Conservation (phyloP, 2,113 vertebrate genomes). For the Phycodurus eques region DNA sequence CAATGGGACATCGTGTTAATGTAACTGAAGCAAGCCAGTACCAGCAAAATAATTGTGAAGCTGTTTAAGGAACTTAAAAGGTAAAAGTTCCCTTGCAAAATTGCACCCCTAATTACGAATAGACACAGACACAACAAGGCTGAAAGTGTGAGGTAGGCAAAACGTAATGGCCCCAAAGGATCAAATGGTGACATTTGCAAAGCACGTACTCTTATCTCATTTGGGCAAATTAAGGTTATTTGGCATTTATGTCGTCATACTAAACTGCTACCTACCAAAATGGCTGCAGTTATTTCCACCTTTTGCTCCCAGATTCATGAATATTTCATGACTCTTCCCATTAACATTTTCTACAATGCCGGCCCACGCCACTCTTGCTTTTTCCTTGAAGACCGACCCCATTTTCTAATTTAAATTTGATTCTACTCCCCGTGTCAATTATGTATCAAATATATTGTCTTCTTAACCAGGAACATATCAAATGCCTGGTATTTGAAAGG, state of each 20-base stretch:
- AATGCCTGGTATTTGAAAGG: not conserved
- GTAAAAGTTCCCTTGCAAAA: too few relatives aligned
- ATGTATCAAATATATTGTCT: not conserved
- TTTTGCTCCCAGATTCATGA: slow-evolving; percentile 8
- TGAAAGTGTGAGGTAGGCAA: too few relatives aligned
- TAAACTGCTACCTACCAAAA: slow-evolving; percentile 9
- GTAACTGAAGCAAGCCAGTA: too few relatives aligned
- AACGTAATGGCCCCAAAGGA: not conserved
- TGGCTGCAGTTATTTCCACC: slow-evolving; percentile 19
- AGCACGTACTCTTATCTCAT: slow-evolving; percentile 8
- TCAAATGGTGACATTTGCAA: not conserved
- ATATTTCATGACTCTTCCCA: not conserved
- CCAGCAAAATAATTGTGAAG: too few relatives aligned
- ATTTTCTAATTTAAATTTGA: not conserved
- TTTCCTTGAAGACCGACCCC: not conserved
- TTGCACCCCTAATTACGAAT: too few relatives aligned
- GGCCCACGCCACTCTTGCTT: not conserved
- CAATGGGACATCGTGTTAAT: too few relatives aligned
- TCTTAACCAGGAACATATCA: not conserved
- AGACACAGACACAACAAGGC: too few relatives aligned
- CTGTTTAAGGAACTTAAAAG: too few relatives aligned
- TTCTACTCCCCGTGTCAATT: not conserved
- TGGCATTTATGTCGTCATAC: slow-evolving; percentile 23
- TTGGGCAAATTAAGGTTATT: slow-evolving; percentile 16
- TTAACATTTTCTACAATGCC: too few relatives aligned